phyloP scores from a whole-genome alignment of 2,888 invertebrate genomes.

The Listrodromus nycthemerus region DNA sequence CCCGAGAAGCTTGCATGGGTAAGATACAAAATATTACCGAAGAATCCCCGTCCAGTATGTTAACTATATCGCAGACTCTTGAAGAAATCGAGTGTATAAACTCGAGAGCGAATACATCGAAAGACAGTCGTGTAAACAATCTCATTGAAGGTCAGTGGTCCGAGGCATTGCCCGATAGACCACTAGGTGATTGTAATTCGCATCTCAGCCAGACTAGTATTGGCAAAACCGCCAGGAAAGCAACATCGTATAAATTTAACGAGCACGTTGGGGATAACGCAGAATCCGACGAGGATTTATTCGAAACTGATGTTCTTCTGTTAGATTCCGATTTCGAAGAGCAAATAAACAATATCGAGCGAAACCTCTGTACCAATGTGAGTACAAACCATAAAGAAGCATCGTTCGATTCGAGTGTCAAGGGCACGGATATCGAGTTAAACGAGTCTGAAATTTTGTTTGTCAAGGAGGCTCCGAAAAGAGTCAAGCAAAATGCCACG shows the following conservation, averaged over 20 bases:
- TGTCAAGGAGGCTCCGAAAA: not conserved
- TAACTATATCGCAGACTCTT: not conserved
- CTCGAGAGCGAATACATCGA: conserved; percentile 10
- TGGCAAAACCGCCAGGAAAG: not conserved
- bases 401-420: conserved; percentile 6
- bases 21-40: not conserved
- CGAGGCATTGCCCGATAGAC: not conserved
- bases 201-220: not conserved
- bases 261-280: conserved; percentile 1
- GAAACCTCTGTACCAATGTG: conserved; percentile 1
- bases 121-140: conserved; percentile 23
- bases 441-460: conserved; percentile 10
- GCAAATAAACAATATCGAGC: conserved; percentile 49
- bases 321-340: conserved; percentile 65
- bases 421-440: not conserved
- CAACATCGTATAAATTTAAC: not conserved
- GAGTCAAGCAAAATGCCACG: not conserved
- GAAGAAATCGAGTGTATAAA: conserved; percentile 7
- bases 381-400: conserved; percentile 7
- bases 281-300: conserved; percentile 77
- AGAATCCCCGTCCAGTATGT: not conserved
- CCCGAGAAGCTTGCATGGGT: not conserved
- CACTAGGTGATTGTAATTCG: conserved; percentile 8
- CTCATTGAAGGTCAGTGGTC: not conserved
- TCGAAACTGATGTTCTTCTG: conserved; percentile 63